Conservation (phyloP, 2,888 invertebrate genomes). For the Phytoseiulus persimilis region DNA sequence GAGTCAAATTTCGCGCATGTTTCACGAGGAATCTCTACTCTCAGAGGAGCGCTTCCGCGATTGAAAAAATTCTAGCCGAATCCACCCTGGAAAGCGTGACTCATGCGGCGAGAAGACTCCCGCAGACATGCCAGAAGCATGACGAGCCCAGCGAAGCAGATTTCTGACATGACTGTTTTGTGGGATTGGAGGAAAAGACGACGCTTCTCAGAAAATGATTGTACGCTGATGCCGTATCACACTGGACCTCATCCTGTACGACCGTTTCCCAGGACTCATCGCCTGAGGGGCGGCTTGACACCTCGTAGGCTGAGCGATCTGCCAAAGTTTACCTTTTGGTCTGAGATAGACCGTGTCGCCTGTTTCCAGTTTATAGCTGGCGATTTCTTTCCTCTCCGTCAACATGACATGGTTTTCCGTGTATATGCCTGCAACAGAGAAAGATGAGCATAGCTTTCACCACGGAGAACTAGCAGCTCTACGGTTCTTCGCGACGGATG, state of each 20-base stretch:
- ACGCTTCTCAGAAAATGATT: background rate
- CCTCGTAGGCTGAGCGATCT: no score
- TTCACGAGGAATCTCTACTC: background rate
- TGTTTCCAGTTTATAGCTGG: background rate
- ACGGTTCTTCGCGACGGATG: no score
- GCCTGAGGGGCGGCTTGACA: no score
- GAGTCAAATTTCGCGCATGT: background rate
- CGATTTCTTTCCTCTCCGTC: background rate
- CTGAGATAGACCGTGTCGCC: slow-evolving; percentile 31
- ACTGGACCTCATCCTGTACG: background rate
- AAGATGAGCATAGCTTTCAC: slow-evolving; percentile 13
- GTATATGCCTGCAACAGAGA: background rate
- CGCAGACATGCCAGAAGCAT: background rate
- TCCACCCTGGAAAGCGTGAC: background rate
- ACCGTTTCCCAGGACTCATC: no score
- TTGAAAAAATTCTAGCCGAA: background rate
- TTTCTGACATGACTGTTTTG: background rate
- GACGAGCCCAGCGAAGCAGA: background rate
- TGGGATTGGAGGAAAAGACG: background rate
- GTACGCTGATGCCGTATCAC: background rate
- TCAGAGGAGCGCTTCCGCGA: background rate
- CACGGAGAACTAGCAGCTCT: background rate
- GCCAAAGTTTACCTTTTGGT: slow-evolving; percentile 12
- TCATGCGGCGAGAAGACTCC: background rate
- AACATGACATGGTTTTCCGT: slow-evolving; percentile 29